Evolutionary conservation across 2,888 invertebrate species (phyloP), one percentile per base, ranked within the genome.

Genomic region (Pseudococcus jackbeardsleyi): DNA sequence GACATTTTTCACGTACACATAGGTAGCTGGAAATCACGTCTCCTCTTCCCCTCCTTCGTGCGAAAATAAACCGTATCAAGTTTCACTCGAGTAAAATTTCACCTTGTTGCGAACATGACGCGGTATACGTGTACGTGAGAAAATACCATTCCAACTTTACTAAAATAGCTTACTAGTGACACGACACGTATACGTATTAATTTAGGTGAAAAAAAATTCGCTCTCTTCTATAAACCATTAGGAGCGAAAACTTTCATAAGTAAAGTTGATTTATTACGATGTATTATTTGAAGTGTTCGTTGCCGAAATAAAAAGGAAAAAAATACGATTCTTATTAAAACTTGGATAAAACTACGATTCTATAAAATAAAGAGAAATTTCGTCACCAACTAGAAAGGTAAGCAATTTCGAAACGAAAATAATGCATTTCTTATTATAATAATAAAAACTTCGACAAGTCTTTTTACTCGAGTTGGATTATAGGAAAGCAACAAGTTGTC

Each of bases 101-200:
- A 3, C 8, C 64, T 9, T 22, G 9, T 22, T 64, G 11, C 22
- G 64, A 22, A 64, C 64, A 19, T 19, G 64, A 22, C 22, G 15
- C 9, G 59, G 7, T n/a, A 54, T 54, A 59, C 59, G n/a, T n/a
- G 22, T 64, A 64, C 64, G 64, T 64, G 22, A 64, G 64, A 64
- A 64, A 64, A 64, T 64, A 64, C 6, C 22, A 22, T 22, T 64
- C 11, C 64, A 64, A 64, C 64, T 64, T 64, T 19, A 22, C 11
- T 64, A 59, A 64, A 64, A 64, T 64, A 64, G 64, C 64, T 64
- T 22, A 64, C 19, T 64, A 64, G 64, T 64, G 64, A 64, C 64
- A 64, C 19, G 64, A 64, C 64, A 64, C 64, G 64, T 22, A 64
- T 64, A 22, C 22, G 64, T 64, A 64, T 64, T 64, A 19, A 64